phyloP scores from a whole-genome alignment of 2,113 vertebrate genomes.

The Burhinus oedicnemus region DNA sequence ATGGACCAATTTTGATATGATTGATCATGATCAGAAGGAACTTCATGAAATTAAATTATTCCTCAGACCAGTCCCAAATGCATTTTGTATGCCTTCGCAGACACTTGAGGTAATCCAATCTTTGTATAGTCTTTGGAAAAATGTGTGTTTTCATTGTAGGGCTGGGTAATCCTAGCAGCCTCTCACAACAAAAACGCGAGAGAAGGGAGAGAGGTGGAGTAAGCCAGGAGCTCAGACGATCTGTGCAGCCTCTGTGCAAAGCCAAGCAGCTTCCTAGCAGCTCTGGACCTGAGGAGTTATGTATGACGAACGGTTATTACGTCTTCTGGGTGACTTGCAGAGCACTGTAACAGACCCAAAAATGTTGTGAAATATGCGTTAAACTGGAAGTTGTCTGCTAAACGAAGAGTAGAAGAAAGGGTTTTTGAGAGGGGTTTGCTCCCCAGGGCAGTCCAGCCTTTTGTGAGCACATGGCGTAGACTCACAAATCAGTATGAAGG shows the following conservation, averaged over 20 bases:
- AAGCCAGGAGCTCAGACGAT: neutral
- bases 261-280: neutral
- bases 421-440: neutral
- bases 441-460: neutral
- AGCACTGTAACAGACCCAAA: neutral
- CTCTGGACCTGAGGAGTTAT: neutral
- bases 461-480: neutral
- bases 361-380: neutral
- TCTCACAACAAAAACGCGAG: neutral
- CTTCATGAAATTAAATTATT: neutral
- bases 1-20: neutral
- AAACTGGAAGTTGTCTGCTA: neutral
- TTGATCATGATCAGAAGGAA: neutral
- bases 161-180: neutral
- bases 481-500: neutral
- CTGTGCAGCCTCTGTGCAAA: neutral
- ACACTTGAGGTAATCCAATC: neutral
- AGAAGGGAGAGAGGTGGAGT: neutral
- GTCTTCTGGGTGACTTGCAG: neutral
- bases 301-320: neutral
- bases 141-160: rapidly evolving
- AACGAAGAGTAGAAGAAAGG: neutral
- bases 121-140: neutral
- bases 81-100: neutral
- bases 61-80: neutral